A percentile compares a stretch with the other conserved stretches of the same genome.
phyloP scores from a whole-genome alignment of 1,140 invertebrate species.

The Helicoverpa armigera region DNA sequence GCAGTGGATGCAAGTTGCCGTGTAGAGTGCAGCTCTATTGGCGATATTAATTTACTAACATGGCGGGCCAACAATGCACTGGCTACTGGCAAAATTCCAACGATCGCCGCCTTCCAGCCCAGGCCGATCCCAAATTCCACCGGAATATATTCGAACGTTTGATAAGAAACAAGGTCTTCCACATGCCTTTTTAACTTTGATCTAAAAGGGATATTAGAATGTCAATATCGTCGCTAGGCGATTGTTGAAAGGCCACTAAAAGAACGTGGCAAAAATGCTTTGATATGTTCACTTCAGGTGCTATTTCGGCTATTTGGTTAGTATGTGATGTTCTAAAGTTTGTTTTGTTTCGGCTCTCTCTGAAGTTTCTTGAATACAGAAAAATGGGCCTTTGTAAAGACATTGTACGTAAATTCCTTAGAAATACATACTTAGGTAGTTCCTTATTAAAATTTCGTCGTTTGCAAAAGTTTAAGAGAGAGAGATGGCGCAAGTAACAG shows the following conservation, averaged over 20 bases:
- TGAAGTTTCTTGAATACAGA: not conserved
- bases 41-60: slow-evolving; percentile 80
- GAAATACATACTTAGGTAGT: not conserved
- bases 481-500: slow-evolving; percentile 40
- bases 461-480: slow-evolving; percentile 1
- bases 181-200: slow-evolving; percentile 54
- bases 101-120: slow-evolving; percentile 54
- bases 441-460: slow-evolving; percentile 34
- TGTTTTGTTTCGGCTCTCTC: not conserved
- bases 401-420: not conserved
- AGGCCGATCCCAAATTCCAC: slow-evolving; percentile 57
- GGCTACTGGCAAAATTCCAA: slow-evolving; percentile 69
- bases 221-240: slow-evolving; percentile 17
- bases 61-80: slow-evolving; percentile 65
- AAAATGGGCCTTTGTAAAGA: too few species aligned
- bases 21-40: slow-evolving; percentile 60
- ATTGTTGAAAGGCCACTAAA: slow-evolving; percentile 7
- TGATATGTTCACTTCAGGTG: slow-evolving; percentile 5
- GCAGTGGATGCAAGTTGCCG: slow-evolving; percentile 48
- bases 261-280: slow-evolving; percentile 34
- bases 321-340: not conserved
- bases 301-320: not conserved
- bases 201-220: slow-evolving; percentile 46
- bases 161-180: slow-evolving; percentile 61
- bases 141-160: slow-evolving; percentile 64